Evolutionary conservation across 2,888 invertebrate species (phyloP), one percentile per base, ranked within the genome.

Genomic region (Xylota segnis): DNA sequence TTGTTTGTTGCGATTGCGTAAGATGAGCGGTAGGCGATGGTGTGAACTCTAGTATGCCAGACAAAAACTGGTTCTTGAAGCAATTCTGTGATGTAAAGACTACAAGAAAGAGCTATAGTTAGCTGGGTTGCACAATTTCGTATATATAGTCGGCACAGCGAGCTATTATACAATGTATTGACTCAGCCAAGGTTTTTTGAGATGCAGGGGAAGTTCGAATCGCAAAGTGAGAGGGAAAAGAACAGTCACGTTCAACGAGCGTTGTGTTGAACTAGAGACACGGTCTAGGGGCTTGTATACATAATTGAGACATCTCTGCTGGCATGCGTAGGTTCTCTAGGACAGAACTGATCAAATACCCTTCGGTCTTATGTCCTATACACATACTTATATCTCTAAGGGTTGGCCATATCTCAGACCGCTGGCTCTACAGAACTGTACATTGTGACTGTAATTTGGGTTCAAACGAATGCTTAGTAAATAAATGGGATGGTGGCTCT

Each of bases 1-100:
- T 16, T 45, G 18, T 6, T 29, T n/a, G 18, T 6, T 12, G 29
- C 23, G 40, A 43, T 68, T 54, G 54, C 43, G 43, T 68, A 16
- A 54, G 7, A 14, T 29, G 32, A 37, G n/a, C 18, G 27, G 14
- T 14, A 14, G n/a, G n/a, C 5, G 43, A 37, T 9, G 0, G 45
- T 34, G 9, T 29, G 7, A 59, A 27, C 59, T 27, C 43, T 16
- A 29, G 12, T 61, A 61, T 61, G 45, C 2, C 10, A 43, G 43
- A 29, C 14, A 14, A 27, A 27, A 40, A 40, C 37, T n/a, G 18
- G 59, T 59, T 59, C 16, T 32, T 45, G 5, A 14, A 27, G 43
- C 14, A 5, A 27, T 61, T 40, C n/a, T 16, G 7, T 9, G 1
- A 5, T 45, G 45, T 45, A 7, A 45, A 43, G n/a, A 43, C 43